These are phyloP conservation scores for Hystrix cristata DNA, from an alignment of 2,113 vertebrate species.

Conservation along the genomic window DNA sequence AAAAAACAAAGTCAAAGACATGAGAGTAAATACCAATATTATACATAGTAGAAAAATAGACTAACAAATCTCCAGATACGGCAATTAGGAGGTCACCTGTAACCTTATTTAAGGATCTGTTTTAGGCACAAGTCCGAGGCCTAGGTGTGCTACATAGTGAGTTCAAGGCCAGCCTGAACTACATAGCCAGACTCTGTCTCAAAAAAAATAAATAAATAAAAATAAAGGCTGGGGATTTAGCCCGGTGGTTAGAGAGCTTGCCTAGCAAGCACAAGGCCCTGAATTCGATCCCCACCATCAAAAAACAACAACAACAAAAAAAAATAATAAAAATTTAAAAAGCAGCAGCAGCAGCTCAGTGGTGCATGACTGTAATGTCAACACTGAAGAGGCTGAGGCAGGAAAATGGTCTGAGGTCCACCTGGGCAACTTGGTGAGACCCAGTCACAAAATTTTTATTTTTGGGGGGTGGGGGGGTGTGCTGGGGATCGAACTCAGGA, in stretches of 20 bases:
- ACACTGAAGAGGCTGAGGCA: neutral
- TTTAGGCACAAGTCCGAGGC: neutral
- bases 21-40: neutral
- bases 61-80: constrained; percentile 2
- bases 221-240: too few species aligned
- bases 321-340: too few species aligned
- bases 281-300: too few species aligned
- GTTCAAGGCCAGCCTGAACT: neutral
- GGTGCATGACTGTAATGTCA: neutral
- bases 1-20: neutral
- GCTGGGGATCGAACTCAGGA: too few species aligned
- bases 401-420: neutral
- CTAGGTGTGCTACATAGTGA: neutral
- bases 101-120: neutral
- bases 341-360: neutral
- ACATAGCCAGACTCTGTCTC: neutral
- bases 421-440: neutral
- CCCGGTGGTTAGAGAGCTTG: too few species aligned
- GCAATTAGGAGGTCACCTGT: neutral
- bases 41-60: neutral
- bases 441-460: neutral
- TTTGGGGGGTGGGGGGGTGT: too few species aligned
- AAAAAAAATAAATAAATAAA: neutral
- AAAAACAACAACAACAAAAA: too few species aligned
- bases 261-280: too few species aligned